Conservation (phyloP, 2,113 vertebrate genomes). For the Sigmodon hispidus region DNA sequence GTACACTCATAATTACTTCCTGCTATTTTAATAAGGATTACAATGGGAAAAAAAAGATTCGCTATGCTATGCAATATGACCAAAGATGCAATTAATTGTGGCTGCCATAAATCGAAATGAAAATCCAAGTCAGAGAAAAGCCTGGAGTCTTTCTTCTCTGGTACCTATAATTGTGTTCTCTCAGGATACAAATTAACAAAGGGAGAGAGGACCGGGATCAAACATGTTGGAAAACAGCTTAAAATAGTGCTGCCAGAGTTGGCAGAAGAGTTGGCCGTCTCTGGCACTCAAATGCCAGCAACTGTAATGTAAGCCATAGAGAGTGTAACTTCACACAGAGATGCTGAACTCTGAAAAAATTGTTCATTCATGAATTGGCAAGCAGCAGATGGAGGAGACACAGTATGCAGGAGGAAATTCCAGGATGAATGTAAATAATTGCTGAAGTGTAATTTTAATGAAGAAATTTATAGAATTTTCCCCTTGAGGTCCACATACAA, state of each 20-base stretch:
- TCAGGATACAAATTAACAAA: constrained; percentile 40
- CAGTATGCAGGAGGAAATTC: background rate
- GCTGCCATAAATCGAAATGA: background rate
- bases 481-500: constrained; percentile 11
- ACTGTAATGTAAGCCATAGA: constrained; percentile 35
- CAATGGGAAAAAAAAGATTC: constrained; percentile 16
- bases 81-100: constrained; percentile 44
- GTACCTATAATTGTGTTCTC: background rate
- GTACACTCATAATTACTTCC: background rate
- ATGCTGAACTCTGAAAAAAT: constrained; percentile 56
- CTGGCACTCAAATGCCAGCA: constrained; percentile 12
- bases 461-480: background rate
- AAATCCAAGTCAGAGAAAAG: background rate
- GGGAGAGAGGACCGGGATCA: background rate
- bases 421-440: constrained; percentile 39
- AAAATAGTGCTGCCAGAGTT: constrained; percentile 52
- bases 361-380: constrained; percentile 66
- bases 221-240: constrained; percentile 40
- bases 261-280: background rate
- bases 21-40: constrained; percentile 14
- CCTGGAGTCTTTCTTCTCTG: background rate
- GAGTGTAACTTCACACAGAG: constrained; percentile 54
- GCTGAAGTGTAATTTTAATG: background rate
- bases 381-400: constrained; percentile 38
- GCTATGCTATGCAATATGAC: background rate